A percentile compares a stretch with the other conserved stretches of the same genome.
Conservation (phyloP, 2,113 vertebrate genomes). For the Serilophus lunatus region DNA sequence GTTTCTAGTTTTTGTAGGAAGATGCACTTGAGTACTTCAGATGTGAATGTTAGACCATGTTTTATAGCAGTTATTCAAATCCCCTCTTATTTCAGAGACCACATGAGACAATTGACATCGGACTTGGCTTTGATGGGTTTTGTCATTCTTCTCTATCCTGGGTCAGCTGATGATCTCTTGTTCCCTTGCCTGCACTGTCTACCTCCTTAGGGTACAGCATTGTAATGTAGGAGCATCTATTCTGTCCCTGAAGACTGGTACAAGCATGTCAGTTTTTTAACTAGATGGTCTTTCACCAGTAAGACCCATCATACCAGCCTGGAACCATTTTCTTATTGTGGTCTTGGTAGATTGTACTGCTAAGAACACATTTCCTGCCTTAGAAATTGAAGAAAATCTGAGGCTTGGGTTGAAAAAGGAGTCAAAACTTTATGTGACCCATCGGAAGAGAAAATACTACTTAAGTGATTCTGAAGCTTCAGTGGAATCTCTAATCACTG, state of each 20-base stretch:
- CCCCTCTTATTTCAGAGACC: neutral
- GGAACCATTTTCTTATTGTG: neutral
- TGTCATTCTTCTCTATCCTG: neutral
- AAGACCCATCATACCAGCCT: accelerated
- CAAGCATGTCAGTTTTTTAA: neutral
- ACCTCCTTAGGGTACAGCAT: too few relatives aligned
- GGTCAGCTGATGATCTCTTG: neutral
- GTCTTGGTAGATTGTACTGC: neutral
- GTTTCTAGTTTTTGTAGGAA: neutral
- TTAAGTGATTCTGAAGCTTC: neutral
- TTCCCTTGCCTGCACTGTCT: accelerated
- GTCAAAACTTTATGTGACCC: neutral
- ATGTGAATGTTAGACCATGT: neutral
- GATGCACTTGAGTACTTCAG: neutral
- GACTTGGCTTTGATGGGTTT: neutral
- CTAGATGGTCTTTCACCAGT: accelerated
- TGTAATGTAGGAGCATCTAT: accelerated
- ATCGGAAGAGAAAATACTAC: neutral
- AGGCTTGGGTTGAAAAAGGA: neutral
- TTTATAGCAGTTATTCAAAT: neutral
- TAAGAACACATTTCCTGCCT: neutral
- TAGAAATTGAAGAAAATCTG: neutral
- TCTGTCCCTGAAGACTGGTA: neutral
- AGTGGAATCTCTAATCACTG: neutral
- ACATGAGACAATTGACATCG: neutral